Evolutionary conservation across 1,140 invertebrate genomes (phyloP).

Genomic region (Diachasmimorpha longicaudata): DNA sequence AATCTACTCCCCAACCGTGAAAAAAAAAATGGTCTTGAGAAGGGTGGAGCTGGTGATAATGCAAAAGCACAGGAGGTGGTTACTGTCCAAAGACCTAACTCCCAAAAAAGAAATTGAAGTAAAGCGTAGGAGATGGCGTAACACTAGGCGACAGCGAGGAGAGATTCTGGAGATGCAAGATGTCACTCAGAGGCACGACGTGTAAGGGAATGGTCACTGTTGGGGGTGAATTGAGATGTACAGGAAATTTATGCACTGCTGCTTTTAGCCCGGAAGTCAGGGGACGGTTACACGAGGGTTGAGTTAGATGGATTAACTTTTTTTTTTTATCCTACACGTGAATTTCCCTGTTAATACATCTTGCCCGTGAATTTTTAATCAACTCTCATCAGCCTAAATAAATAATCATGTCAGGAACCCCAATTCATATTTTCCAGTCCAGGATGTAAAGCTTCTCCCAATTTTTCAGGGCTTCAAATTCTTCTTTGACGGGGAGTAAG

Average conservation of each 20-base stretch:
- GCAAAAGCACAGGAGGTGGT: conserved; percentile 30
- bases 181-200: conserved; percentile 45
- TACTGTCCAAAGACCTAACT: not conserved
- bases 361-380: too few relatives aligned
- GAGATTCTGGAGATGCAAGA: conserved; percentile 14
- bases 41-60: conserved; percentile 41
- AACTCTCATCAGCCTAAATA: too few relatives aligned
- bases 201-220: conserved; percentile 50
- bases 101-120: not conserved
- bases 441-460: too few relatives aligned
- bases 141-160: not conserved
- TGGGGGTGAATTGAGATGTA: conserved; percentile 57
- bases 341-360: not conserved
- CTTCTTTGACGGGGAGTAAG: too few relatives aligned
- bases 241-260: conserved; percentile 52
- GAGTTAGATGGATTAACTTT: not conserved
- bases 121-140: not conserved
- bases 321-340: not conserved
- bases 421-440: too few relatives aligned
- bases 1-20: conserved; percentile 16
- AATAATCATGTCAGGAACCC: too few relatives aligned
- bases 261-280: conserved; percentile 45
- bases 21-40: not conserved
- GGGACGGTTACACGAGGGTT: not conserved
- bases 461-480: too few relatives aligned